phyloP scores from a whole-genome alignment of 2,797 vertebrate genomes.

The Fratercula arctica region DNA sequence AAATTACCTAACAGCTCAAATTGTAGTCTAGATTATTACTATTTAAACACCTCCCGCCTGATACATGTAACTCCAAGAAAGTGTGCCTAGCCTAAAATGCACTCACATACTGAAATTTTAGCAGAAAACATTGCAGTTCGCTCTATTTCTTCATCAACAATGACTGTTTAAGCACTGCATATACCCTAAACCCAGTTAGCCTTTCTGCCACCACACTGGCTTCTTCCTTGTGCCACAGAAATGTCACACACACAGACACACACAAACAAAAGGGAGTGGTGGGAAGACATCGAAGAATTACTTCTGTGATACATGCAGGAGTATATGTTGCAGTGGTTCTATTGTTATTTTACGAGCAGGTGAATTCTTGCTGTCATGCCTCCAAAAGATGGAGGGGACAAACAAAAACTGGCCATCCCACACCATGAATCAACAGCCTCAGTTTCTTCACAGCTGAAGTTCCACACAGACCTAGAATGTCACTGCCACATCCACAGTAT shows the following conservation, averaged over 20 bases:
- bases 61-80: not conserved
- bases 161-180: not conserved
- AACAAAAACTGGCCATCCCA: not conserved
- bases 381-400: not conserved
- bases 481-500: not conserved
- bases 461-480: not conserved
- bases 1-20: not conserved
- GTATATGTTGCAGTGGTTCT: not conserved
- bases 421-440: not conserved
- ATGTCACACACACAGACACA: not conserved
- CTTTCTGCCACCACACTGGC: not conserved
- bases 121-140: not conserved
- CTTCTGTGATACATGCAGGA: accelerated
- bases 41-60: not conserved
- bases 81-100: not conserved
- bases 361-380: not conserved
- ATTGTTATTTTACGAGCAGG: not conserved
- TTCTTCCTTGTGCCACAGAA: not conserved
- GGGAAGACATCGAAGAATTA: not conserved
- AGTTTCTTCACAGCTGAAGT: not conserved
- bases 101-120: not conserved
- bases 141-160: not conserved
- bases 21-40: not conserved
- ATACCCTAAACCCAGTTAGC: not conserved
- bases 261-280: no score